Conservation (phyloP, 2,113 vertebrate genomes). For the Copsychus sechellarum region DNA sequence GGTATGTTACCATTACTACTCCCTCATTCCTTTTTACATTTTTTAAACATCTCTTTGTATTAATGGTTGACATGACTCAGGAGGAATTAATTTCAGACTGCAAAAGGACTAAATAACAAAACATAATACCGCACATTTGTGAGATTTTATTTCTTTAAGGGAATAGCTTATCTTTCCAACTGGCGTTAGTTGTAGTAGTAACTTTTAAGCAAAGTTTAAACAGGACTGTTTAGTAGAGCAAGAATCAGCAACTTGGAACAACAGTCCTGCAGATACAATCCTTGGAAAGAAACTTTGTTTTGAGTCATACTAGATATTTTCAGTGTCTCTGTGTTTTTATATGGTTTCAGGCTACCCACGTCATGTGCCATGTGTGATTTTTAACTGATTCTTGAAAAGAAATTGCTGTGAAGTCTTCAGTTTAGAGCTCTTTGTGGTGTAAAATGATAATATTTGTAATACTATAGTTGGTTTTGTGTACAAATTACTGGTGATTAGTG, state of each 20-base stretch:
- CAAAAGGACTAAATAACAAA: constrained; percentile 35
- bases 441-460: background rate
- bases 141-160: background rate
- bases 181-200: background rate
- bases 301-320: background rate
- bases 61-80: constrained; percentile 68
- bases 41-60: constrained; percentile 63
- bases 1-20: constrained; percentile 93
- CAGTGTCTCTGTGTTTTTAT: background rate
- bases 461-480: background rate
- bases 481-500: background rate
- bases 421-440: background rate
- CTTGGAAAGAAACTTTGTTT: constrained; percentile 36
- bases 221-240: background rate
- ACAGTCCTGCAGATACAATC: background rate
- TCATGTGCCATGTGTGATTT: background rate
- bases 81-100: constrained; percentile 60
- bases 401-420: background rate
- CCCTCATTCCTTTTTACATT: constrained; percentile 89
- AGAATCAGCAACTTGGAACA: background rate
- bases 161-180: background rate
- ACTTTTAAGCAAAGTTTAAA: constrained; percentile 46
- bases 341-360: background rate
- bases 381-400: background rate
- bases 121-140: background rate